phyloP scores from a whole-genome alignment of 2,113 vertebrate genomes.

The Actenoides lindsayi region DNA sequence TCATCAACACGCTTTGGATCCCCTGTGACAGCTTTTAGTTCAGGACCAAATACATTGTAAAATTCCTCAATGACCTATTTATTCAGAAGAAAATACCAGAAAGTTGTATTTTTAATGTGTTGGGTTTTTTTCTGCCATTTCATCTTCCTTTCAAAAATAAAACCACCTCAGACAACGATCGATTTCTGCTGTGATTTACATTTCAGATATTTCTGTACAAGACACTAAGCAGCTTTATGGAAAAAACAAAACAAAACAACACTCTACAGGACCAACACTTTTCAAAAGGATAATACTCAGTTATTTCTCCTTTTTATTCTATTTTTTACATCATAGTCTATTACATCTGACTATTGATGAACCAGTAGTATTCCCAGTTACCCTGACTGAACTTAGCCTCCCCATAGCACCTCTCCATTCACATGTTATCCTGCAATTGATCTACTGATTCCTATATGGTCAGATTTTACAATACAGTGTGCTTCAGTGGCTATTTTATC shows the following conservation, averaged over 20 bases:
- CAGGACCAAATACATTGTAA: constrained; percentile 86
- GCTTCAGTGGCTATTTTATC: neutral
- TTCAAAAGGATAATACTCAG: neutral
- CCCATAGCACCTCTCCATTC: neutral
- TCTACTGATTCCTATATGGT: neutral
- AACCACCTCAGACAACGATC: neutral
- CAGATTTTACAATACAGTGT: neutral
- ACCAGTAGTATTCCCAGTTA: neutral
- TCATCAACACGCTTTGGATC: constrained; percentile 82
- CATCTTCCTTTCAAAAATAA: neutral
- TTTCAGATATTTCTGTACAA: neutral
- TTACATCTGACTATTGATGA: neutral
- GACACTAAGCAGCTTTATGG: neutral
- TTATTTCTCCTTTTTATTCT: neutral
- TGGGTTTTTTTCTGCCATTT: neutral
- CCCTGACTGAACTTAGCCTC: neutral
- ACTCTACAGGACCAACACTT: neutral
- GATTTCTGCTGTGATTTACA: neutral
- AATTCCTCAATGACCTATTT: constrained; percentile 88
- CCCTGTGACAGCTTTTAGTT: constrained; percentile 86
- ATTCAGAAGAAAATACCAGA: neutral
- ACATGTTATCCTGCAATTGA: neutral
- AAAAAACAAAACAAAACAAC: neutral
- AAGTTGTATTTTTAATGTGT: neutral
- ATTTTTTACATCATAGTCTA: neutral